Conservation (phyloP, 2,113 vertebrate genomes). For the Cavia porcellus region DNA sequence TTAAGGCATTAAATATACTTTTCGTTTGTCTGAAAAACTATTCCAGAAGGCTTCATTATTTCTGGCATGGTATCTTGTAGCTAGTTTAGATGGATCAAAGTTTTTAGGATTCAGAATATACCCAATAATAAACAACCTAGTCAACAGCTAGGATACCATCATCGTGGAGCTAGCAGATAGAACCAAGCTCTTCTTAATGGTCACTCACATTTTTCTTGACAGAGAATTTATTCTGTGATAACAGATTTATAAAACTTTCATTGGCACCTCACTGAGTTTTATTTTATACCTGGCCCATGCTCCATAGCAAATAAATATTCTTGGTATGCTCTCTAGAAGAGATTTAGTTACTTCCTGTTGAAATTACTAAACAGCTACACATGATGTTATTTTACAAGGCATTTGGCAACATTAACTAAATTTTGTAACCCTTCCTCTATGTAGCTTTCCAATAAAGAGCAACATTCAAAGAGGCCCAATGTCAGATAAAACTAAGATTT, state of each 20-base stretch:
- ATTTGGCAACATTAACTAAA: constrained; percentile 67
- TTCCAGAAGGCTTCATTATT: background rate
- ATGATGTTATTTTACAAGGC: constrained; percentile 50
- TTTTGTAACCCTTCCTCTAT: background rate
- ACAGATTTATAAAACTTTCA: constrained; percentile 20
- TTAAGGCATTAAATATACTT: background rate
- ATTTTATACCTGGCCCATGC: background rate
- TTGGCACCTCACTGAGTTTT: background rate
- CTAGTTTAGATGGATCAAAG: background rate
- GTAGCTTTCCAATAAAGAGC: constrained; percentile 31
- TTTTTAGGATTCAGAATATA: background rate
- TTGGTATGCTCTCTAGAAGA: background rate
- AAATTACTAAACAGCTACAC: constrained; percentile 46
- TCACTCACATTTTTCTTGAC: background rate
- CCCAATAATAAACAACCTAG: background rate
- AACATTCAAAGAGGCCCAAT: background rate
- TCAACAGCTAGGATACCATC: background rate
- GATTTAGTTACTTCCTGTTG: background rate
- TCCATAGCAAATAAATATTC: constrained; percentile 19
- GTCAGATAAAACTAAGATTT: background rate
- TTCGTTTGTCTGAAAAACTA: background rate
- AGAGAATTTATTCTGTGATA: background rate
- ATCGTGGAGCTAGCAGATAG: background rate
- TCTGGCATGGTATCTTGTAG: background rate
- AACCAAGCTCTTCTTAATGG: background rate